Conservation (phyloP, 1,140 invertebrate species). For the Drosophila malerkotliana region DNA sequence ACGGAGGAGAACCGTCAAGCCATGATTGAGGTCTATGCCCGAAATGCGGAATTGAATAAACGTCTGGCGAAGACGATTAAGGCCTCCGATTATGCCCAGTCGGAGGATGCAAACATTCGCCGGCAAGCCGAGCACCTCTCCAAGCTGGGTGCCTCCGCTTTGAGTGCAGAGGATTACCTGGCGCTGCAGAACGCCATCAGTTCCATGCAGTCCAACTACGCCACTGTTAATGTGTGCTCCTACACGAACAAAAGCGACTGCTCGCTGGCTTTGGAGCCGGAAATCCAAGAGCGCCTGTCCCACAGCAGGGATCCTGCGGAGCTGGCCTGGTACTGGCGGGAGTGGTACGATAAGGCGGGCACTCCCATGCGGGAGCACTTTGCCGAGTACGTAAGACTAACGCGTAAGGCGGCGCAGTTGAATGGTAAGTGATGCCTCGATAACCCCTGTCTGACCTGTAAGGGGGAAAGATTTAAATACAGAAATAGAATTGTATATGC, state of each 20-base stretch:
- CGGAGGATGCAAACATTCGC: conserved; percentile 55
- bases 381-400: conserved; percentile 89
- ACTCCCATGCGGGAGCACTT: conserved; percentile 89
- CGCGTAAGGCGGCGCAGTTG: conserved; percentile 90
- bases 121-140: conserved; percentile 65
- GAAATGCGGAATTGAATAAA: conserved; percentile 64
- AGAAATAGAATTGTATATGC: background rate
- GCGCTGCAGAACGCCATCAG: conserved; percentile 87
- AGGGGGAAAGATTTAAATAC: background rate
- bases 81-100: conserved; percentile 39
- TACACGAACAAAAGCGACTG: conserved; percentile 89
- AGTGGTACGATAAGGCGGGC: conserved; percentile 91
- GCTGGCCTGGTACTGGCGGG: conserved; percentile 89
- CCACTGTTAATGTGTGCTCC: conserved; percentile 91
- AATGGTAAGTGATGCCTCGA: conserved; percentile 88
- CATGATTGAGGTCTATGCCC: conserved; percentile 65
- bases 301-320: conserved; percentile 89
- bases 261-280: conserved; percentile 91
- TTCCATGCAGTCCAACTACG: conserved; percentile 91
- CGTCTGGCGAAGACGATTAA: conserved; percentile 52
- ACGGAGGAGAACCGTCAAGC: conserved; percentile 65
- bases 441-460: conserved; percentile 32
- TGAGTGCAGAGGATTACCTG: conserved; percentile 59
- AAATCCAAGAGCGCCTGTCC: conserved; percentile 88
- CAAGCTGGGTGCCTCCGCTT: conserved; percentile 58